These are phyloP conservation scores for Festucalex cinctus DNA, from an alignment of 2,113 vertebrate species.

Conservation along the genomic window DNA sequence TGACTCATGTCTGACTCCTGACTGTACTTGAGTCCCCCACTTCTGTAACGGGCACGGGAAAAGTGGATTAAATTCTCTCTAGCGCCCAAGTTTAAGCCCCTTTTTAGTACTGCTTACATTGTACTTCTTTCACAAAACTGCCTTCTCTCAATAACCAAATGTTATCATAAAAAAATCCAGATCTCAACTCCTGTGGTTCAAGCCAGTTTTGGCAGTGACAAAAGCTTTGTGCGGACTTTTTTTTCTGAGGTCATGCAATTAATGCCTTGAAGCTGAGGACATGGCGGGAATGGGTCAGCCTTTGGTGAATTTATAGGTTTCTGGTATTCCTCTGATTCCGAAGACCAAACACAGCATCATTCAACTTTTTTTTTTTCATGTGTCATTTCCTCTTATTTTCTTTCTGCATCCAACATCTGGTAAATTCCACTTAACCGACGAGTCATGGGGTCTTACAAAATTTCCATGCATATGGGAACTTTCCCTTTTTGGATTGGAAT, in stretches of 20 bases:
- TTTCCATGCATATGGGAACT: slow-evolving; percentile 31
- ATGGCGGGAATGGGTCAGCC: slow-evolving; percentile 27
- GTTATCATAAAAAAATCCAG: slow-evolving; percentile 32
- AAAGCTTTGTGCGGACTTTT: slow-evolving; percentile 21
- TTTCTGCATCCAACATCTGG: slow-evolving; percentile 27
- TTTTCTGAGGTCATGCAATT: slow-evolving; percentile 48
- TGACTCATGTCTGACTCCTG: no score
- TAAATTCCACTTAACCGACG: not conserved
- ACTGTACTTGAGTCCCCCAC: no score
- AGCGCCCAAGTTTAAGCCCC: not conserved
- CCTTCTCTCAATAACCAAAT: slow-evolving; percentile 52
- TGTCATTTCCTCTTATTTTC: slow-evolving; percentile 53
- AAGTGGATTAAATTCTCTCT: no score
- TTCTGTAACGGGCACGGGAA: no score
- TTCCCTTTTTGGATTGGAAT: not conserved
- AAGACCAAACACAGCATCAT: slow-evolving; percentile 29
- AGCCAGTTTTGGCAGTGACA: slow-evolving; percentile 29
- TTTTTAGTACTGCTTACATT: slow-evolving; percentile 40
- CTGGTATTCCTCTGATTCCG: slow-evolving; percentile 35
- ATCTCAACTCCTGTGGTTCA: slow-evolving; percentile 21
- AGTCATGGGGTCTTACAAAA: not conserved
- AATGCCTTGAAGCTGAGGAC: slow-evolving; percentile 30
- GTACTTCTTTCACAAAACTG: slow-evolving; percentile 48
- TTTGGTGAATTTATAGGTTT: slow-evolving; percentile 41
- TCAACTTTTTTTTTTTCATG: slow-evolving; percentile 34